Evolutionary conservation across 2,113 vertebrate genomes (phyloP), one percentile per base, ranked within the genome.

Genomic region (Pongo abelii): DNA sequence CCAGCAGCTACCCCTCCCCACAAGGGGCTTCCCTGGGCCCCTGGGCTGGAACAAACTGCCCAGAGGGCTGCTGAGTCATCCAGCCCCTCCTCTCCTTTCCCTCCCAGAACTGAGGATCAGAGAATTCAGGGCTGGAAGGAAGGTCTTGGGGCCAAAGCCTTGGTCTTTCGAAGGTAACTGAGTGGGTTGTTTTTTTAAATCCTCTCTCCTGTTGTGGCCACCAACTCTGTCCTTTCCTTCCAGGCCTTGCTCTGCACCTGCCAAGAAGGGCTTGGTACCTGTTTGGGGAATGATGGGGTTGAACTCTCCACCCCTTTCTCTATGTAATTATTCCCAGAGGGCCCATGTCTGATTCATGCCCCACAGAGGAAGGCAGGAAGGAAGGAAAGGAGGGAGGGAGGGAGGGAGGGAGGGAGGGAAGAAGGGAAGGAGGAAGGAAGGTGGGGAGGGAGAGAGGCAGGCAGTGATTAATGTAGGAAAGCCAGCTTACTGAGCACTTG

Each of bases 191-290:
- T 87, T 94, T 74, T 17, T 91, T 67, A 74, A 84, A 70, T 13
- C 5, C 30, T 89, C 25, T 61, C 11, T 89, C 55, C 22, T 30
- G n/a, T 61, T 18, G 67, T 10, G 13, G 55, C 43, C 93, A 85
- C 59, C 0, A 2, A 7, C 46, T 40, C 84, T 40, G 59, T 48
- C 59, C 40, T 67, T 72, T 38, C 43, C 64, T 80, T 69, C 22
- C 52, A 67, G 55, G 48, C 6, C 48, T 40, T 3, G n/a, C 48
- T 72, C 57, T 93, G 72, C 72, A 89, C 64, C 93, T 96, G 93
- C 83, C 91, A 67, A 20, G 20, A 70, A 78, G 46, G 74, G 46
- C 67, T 55, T 89, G 95, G 48, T 80, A 95, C 94, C 95, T 96
- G 93, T 46, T 64, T 84, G 88, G 35, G 88, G 89, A 84, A 74